Conservation (phyloP, 2,797 vertebrate genomes). For the Clarias fuscus region DNA sequence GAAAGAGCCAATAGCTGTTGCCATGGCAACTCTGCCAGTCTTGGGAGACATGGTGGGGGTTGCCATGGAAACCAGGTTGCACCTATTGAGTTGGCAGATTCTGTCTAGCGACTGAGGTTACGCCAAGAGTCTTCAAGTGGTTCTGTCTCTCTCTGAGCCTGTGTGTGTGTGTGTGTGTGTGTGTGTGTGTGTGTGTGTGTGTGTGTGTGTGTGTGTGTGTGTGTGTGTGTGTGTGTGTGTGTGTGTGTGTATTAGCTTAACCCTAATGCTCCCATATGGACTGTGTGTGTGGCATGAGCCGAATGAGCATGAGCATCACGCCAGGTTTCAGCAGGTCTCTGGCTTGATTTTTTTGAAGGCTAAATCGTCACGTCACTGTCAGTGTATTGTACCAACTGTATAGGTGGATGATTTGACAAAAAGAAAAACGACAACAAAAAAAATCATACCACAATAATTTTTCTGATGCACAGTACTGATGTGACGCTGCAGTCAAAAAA, state of each 20-base stretch:
- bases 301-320: not conserved
- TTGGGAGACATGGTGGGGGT: slow-evolving; percentile 32
- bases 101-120: slow-evolving; percentile 7
- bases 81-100: slow-evolving; percentile 47
- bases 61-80: slow-evolving; percentile 50
- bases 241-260: not conserved
- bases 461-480: not conserved
- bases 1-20: slow-evolving; percentile 23
- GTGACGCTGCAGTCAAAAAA: not conserved
- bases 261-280: not conserved
- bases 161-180: not conserved
- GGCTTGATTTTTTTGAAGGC: not conserved
- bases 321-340: slow-evolving; percentile 2
- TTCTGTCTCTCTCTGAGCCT: slow-evolving; percentile 10
- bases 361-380: not conserved
- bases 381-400: not conserved
- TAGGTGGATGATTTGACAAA: not conserved
- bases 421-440: not conserved
- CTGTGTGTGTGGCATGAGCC: not conserved
- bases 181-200: not conserved
- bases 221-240: not conserved
- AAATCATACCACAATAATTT: not conserved
- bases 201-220: not conserved
- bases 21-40: slow-evolving; percentile 39
- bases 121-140: slow-evolving; percentile 2